Evolutionary conservation across 2,888 invertebrate species (phyloP), one percentile per base, ranked within the genome.

Genomic region (Pseudanteris insignis): DNA sequence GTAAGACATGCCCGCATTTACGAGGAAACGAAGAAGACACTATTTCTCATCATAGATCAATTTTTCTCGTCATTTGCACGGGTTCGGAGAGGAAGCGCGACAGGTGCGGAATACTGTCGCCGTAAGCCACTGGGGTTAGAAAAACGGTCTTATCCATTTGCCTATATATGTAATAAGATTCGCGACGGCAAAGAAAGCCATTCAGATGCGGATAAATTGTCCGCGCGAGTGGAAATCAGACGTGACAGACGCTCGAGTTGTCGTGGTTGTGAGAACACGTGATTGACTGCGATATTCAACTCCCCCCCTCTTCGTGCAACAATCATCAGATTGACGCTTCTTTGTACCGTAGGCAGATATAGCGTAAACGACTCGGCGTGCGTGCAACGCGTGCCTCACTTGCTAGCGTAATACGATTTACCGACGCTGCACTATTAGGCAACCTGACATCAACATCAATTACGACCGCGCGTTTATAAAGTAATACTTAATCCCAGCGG

Each of bases 1-100:
- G 43, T 13, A 34, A 14, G 43, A 51, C 51, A 34, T 51, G 51
- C 14, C 36, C 10, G 41, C 29, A 51, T 25, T 51, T 41, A 21
- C 25, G 18, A 8, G n/a, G 13, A 13, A 9, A 4, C 18, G 51
- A 32, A 33, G 21, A 44, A 44, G 53, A 54, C 38, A 38, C 54
- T 37, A 46, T 38, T 55, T 46, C 46, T 40, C 40, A 55, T 55
- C 46, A 46, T 55, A 38, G 54, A 55, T 55, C 54, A 46, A 55
- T 55, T 55, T 55, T 40, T 40, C 46, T 55, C 40, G 34, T 55
- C 54, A 46, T 55, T 55, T 55, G 46, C 34, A 13, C 40, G 28
- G 28, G 37, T 40, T 33, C 10, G 13, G 24, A 29, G 33, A 32
- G 40, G 4, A n/a, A n/a, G n/a, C n/a, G n/a, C 44, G 54, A 55